Base-by-base conservation (phyloP, 2,113 vertebrate genomes). In the Solenodon paradoxus region DNA sequence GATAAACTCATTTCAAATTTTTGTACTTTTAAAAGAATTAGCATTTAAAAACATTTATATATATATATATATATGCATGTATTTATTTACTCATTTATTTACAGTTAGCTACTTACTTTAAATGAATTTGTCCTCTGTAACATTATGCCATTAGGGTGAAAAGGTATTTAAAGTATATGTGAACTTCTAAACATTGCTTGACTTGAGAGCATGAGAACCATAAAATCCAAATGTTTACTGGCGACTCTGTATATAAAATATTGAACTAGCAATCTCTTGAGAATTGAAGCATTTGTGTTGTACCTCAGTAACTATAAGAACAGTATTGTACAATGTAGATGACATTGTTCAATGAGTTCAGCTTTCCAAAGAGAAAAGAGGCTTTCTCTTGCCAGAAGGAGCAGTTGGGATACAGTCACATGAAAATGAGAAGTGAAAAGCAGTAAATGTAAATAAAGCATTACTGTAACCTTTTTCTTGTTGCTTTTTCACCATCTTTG, bases 371-470 rank as follows among this genome's bases (percentile, higher is more conserved):
- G 75, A 49, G 51, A 69, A 89, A 93, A 94, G 30, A 66, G 7
- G 1, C 66, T 96, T 94, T 94, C n/a, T 90, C 30, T 90, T 92
- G 68, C n/a, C 35, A 79, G 30, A 19, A 78, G 53, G 19, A 92
- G 19, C 13, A 79, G 19, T 96, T 53, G 42, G 55, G 17, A 85
- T 79, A 61, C 7, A 55, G 55, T 61, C 45, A 85, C 7, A 82
- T 71, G 55, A 88, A 94, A 81, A 97, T 79, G 63, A 97, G 95
- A 97, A 96, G 87, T 55, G 47, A 40, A 79, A 96, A 97, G 55
- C 81, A 94, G 90, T 95, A 96, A 91, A 96, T 95, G 72, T 95
- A 96, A 96, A 96, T 94, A 95, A 90, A 78, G 38, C 49, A 88
- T 95, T 95, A 69, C 71, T 38, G 10, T 79, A 77, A 55, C 3